Evolutionary conservation across 1,140 invertebrate genomes (phyloP).

Genomic region (Drosophila nasuta): DNA sequence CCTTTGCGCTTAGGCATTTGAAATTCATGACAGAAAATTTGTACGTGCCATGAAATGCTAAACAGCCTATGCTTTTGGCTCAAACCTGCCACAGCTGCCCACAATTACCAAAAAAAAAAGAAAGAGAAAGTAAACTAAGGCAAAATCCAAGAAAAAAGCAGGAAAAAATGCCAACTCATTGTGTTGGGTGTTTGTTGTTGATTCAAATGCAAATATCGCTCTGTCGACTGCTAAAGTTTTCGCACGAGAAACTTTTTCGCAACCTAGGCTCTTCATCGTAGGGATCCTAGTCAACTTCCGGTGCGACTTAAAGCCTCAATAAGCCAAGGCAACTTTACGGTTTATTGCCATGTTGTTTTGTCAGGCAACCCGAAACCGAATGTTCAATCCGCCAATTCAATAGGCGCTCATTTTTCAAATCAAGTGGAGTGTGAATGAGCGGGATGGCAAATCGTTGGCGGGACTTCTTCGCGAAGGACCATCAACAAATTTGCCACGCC

Average conservation of each 20-base stretch:
- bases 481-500: conserved; percentile 73
- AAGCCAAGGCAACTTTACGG: conserved; percentile 76
- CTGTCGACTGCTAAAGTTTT: conserved; percentile 58
- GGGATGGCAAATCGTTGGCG: conserved; percentile 19
- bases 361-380: conserved; percentile 20
- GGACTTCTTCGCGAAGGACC: conserved; percentile 45
- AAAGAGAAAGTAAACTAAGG: neutral
- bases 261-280: conserved; percentile 56
- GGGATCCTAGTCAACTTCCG: conserved; percentile 46
- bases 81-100: conserved; percentile 36
- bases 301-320: conserved; percentile 71
- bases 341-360: conserved; percentile 74
- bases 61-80: conserved; percentile 49
- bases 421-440: conserved; percentile 81
- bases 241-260: conserved; percentile 72
- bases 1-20: conserved; percentile 66
- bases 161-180: conserved; percentile 65
- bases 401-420: conserved; percentile 81
- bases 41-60: conserved; percentile 78
- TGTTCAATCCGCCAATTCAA: conserved; percentile 62
- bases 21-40: conserved; percentile 77
- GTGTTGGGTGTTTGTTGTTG: conserved; percentile 59
- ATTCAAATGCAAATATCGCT: conserved; percentile 77
- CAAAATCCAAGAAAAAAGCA: conserved; percentile 25
- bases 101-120: conserved; percentile 28